phyloP scores from a whole-genome alignment of 2,888 invertebrate genomes.

The Tachina lurida region DNA sequence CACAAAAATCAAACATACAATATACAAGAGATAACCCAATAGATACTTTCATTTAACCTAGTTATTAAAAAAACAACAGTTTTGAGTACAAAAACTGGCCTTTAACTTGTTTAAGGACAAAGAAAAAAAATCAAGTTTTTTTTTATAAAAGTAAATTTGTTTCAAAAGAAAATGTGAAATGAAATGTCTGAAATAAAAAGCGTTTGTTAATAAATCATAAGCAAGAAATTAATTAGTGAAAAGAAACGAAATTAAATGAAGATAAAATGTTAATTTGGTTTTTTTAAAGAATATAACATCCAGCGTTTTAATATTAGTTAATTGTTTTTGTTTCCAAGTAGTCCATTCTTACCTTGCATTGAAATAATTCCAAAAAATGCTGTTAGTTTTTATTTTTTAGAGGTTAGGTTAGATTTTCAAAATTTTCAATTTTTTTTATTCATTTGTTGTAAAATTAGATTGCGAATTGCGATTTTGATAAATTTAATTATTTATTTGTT shows the following conservation, averaged over 20 bases:
- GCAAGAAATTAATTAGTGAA: conserved; percentile 15
- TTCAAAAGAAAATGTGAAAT: conserved; percentile 42
- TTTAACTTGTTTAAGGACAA: conserved; percentile 62
- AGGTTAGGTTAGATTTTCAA: conserved; percentile 60
- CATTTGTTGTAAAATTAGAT: conserved; percentile 81
- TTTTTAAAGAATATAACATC: conserved; percentile 77
- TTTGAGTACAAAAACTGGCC: conserved; percentile 59
- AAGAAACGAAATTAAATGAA: background rate
- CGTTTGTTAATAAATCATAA: conserved; percentile 44
- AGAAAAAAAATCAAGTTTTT: conserved; percentile 75
- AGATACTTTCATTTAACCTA: conserved; percentile 59
- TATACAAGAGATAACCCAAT: conserved; percentile 64
- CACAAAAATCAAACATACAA: conserved; percentile 59
- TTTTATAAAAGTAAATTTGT: conserved; percentile 9
- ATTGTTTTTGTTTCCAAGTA: conserved; percentile 73
- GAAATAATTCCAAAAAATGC: conserved; percentile 99
- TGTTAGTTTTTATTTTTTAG: conserved; percentile 84
- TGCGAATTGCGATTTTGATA: conserved; percentile 70
- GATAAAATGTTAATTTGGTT: conserved; percentile 5
- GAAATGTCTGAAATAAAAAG: conserved; percentile 36
- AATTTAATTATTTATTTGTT: conserved; percentile 57
- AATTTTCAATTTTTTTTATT: conserved; percentile 40
- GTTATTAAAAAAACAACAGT: conserved; percentile 36
- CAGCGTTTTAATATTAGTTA: conserved; percentile 76
- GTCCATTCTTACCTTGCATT: conserved; percentile 94